Percentiles rank a stretch among this genome's conserved stretches.
phyloP scores from a whole-genome alignment of 2,888 invertebrate species.

The Pollenia amentaria region DNA sequence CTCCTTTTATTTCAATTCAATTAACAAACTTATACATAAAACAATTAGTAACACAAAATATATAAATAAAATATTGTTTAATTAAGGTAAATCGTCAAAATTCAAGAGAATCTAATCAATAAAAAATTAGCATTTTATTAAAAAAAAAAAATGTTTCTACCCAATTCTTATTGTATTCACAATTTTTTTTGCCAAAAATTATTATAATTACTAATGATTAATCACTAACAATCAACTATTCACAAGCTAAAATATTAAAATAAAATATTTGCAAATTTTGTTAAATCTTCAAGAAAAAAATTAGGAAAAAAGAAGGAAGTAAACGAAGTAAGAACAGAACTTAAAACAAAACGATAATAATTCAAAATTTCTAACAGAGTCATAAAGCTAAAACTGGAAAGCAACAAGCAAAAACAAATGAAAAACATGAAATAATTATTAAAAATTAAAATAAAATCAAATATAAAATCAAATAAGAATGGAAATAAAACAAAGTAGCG shows the following conservation, averaged over 20 bases:
- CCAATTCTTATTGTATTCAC: conserved; percentile 3
- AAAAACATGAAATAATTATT: conserved; percentile 2
- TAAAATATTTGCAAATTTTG: conserved; percentile 26
- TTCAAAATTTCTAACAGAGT: conserved; percentile 26
- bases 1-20: too few species aligned
- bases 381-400: conserved; percentile 4
- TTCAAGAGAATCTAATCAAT: conserved; percentile 50
- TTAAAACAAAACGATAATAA: conserved; percentile 28
- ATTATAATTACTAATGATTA: conserved; percentile 69
- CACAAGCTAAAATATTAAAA: conserved; percentile 23
- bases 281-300: conserved; percentile 9
- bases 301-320: conserved; percentile 49
- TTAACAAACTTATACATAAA: too few species aligned
- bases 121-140: conserved; percentile 54
- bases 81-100: conserved; percentile 32
- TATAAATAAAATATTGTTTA: too few species aligned
- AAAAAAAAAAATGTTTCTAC: conserved; percentile 27
- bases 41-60: too few species aligned
- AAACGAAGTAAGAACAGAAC: conserved; percentile 36
- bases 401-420: conserved; percentile 1
- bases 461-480: conserved; percentile 3
- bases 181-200: conserved; percentile 51
- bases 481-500: background rate
- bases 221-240: conserved; percentile 60
- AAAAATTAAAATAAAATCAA: conserved; percentile 23